phyloP scores from a whole-genome alignment of 2,797 vertebrate genomes.

The Halcyon smyrnensis region DNA sequence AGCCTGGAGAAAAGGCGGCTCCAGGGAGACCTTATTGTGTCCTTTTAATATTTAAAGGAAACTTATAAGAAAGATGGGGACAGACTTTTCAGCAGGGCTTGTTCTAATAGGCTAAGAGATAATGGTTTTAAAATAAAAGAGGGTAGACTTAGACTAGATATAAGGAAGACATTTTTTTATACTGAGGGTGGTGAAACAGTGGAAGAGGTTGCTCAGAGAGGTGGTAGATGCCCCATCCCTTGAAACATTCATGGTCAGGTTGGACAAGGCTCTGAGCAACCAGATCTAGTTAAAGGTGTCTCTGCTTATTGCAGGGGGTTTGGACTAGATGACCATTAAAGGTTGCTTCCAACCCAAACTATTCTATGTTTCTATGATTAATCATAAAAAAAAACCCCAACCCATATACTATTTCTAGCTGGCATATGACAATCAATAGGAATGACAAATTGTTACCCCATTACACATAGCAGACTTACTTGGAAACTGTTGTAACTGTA shows the following conservation, averaged over 20 bases:
- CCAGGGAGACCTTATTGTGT: not conserved
- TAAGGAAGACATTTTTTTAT: not conserved
- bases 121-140: not conserved
- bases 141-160: not conserved
- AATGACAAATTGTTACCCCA: not conserved
- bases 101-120: not conserved
- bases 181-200: not conserved
- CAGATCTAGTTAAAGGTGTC: too few species aligned
- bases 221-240: not conserved
- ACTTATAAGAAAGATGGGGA: not conserved
- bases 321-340: not conserved
- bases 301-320: fast-evolving
- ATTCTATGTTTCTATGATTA: not conserved
- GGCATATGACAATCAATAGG: fast-evolving
- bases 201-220: too few species aligned
- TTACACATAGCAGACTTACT: not conserved
- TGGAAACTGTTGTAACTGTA: not conserved
- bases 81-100: not conserved
- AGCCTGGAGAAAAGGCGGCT: not conserved
- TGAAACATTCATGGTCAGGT: not conserved
- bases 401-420: not conserved
- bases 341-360: not conserved
- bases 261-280: not conserved
- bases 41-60: not conserved
- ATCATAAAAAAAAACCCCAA: fast-evolving